phyloP scores from a whole-genome alignment of 1,140 invertebrate species.

The Drosophila pandora region DNA sequence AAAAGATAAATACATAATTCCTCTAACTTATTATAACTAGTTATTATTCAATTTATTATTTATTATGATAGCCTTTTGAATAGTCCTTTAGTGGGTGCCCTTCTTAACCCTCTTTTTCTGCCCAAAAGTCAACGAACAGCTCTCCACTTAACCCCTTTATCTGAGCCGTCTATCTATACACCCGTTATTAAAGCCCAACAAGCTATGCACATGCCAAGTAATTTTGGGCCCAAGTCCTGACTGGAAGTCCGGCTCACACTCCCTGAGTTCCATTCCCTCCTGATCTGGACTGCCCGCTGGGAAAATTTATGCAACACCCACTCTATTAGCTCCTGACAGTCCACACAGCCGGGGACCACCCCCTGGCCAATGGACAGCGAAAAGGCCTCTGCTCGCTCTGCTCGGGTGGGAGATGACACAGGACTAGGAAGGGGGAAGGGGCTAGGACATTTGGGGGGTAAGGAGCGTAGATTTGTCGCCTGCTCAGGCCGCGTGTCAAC shows the following conservation, averaged over 20 bases:
- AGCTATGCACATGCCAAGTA: constrained; percentile 55
- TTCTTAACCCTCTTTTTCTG: background rate
- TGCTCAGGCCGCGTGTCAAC: constrained; percentile 77
- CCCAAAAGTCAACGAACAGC: background rate
- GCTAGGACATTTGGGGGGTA: background rate
- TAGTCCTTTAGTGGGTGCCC: no score
- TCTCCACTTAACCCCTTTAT: constrained; percentile 59
- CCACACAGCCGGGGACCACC: constrained; percentile 12
- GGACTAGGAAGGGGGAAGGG: background rate
- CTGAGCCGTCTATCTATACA: constrained; percentile 66
- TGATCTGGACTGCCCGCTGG: background rate
- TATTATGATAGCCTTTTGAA: no score
- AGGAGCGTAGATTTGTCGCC: constrained; percentile 65
- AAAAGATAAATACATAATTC: no score
- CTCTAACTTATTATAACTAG: no score
- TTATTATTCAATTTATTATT: no score
- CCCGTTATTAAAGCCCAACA: constrained; percentile 54
- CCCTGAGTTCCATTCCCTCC: constrained; percentile 1
- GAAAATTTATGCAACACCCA: constrained; percentile 52
- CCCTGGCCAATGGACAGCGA: constrained; percentile 65
- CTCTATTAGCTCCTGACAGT: constrained; percentile 11
- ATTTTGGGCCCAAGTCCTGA: constrained; percentile 22
- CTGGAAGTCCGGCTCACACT: background rate
- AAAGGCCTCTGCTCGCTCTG: constrained; percentile 27
- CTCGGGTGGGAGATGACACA: background rate